Evolutionary conservation across 1,140 invertebrate genomes (phyloP).

Genomic region (Panagrolaimus sp.): DNA sequence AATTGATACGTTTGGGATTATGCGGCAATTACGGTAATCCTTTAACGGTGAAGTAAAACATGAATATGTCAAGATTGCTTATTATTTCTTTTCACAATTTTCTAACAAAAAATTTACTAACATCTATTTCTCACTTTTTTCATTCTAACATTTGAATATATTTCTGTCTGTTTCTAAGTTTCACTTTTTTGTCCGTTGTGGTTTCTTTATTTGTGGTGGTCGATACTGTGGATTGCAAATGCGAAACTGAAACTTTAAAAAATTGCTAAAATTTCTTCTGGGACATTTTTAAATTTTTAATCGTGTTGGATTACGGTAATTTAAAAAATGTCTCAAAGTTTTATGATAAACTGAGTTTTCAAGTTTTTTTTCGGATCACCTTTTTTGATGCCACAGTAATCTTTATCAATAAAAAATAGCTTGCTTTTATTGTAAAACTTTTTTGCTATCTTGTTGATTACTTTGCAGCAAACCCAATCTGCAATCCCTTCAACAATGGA

Average conservation of each 20-base stretch:
- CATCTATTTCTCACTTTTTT: background rate
- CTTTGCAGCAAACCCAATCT: slow-evolving; percentile 2
- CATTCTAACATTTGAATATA: background rate
- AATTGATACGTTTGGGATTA: too few relatives aligned
- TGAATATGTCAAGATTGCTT: background rate
- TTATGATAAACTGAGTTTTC: background rate
- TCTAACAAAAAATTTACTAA: background rate
- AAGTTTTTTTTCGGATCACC: background rate
- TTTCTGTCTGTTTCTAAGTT: background rate
- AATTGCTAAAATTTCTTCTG: too few relatives aligned
- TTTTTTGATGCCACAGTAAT: background rate
- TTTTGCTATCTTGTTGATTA: background rate
- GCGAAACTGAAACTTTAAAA: too few relatives aligned
- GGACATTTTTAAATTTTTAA: slow-evolving; percentile 9
- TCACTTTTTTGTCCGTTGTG: background rate
- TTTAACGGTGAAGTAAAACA: too few relatives aligned
- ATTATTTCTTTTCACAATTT: background rate
- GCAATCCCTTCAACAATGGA: background rate
- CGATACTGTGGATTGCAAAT: slow-evolving; percentile 11
- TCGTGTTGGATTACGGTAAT: slow-evolving; percentile 3
- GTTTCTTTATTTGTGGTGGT: slow-evolving; percentile 18
- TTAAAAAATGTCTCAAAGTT: background rate
- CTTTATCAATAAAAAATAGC: background rate
- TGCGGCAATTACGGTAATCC: too few relatives aligned
- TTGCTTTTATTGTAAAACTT: background rate